A percentile compares a stretch with the other conserved stretches of the same genome.
phyloP scores from a whole-genome alignment of 2,888 invertebrate species.

The Drosophila atripex region DNA sequence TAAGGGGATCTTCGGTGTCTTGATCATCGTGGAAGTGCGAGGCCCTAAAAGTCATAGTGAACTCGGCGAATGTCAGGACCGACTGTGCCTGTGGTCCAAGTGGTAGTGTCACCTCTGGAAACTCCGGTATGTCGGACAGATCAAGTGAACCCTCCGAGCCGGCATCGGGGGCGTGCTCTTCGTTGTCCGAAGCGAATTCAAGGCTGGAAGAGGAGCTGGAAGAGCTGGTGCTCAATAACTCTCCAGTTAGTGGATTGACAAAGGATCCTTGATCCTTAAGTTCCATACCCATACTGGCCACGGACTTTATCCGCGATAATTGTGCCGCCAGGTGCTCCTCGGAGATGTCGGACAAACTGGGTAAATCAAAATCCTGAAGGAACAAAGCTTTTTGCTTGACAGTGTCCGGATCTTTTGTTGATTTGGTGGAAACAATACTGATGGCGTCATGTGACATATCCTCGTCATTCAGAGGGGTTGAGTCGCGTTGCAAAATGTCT shows the following conservation, averaged over 20 bases:
- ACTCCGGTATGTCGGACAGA: slow-evolving; percentile 12
- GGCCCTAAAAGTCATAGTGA: not conserved
- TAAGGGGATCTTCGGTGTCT: not conserved
- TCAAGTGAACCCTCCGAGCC: not conserved
- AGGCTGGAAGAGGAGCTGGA: not conserved
- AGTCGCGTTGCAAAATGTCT: slow-evolving; percentile 1
- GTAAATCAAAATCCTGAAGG: slow-evolving; percentile 49
- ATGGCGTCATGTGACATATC: not conserved
- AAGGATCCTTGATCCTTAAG: slow-evolving; percentile 28
- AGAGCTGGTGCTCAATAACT: not conserved
- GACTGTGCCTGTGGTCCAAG: not conserved
- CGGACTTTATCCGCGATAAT: not conserved
- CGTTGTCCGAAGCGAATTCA: not conserved
- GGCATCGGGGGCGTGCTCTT: not conserved
- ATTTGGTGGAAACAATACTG: not conserved
- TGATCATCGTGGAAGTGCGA: not conserved
- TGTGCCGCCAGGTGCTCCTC: slow-evolving; percentile 6
- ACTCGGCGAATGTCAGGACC: not conserved
- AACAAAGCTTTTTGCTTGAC: slow-evolving; percentile 48
- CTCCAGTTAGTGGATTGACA: slow-evolving; percentile 46
- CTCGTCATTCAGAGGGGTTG: not conserved
- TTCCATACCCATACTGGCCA: not conserved
- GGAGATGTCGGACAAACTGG: slow-evolving; percentile 56
- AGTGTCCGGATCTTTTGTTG: slow-evolving; percentile 23
- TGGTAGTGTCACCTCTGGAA: not conserved